Evolutionary conservation across 2,888 invertebrate genomes (phyloP).

Genomic region (Drosophila incognita): DNA sequence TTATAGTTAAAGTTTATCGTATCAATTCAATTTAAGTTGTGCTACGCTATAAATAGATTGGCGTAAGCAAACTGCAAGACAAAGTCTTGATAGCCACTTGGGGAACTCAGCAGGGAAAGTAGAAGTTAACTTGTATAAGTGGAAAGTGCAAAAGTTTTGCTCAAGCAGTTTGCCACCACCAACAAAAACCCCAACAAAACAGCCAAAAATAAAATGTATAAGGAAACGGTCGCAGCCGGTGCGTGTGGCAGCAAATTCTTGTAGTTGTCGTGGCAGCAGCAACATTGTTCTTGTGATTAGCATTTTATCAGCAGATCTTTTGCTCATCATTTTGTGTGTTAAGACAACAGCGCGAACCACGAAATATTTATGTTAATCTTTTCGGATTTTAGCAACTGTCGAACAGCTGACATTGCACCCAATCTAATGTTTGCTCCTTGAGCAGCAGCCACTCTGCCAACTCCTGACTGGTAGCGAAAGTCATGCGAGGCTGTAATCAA

Average conservation of each 20-base stretch:
- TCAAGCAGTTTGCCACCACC: slow-evolving; percentile 54
- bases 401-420: slow-evolving; percentile 65
- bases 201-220: background rate
- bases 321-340: slow-evolving; percentile 63
- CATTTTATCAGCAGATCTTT: slow-evolving; percentile 76
- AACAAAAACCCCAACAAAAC: background rate
- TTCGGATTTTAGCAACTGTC: slow-evolving; percentile 37
- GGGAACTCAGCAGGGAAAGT: slow-evolving; percentile 7
- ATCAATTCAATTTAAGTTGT: background rate
- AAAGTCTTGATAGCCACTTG: slow-evolving; percentile 27
- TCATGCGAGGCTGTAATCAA: slow-evolving; percentile 62
- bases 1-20: background rate
- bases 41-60: background rate
- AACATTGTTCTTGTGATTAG: slow-evolving; percentile 77
- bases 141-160: slow-evolving; percentile 64
- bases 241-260: slow-evolving; percentile 45
- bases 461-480: slow-evolving; percentile 49
- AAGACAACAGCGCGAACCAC: slow-evolving; percentile 53
- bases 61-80: slow-evolving; percentile 7
- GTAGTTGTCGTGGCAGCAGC: slow-evolving; percentile 40
- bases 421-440: slow-evolving; percentile 10
- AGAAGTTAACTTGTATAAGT: slow-evolving; percentile 50
- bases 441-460: background rate
- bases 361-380: slow-evolving; percentile 75
- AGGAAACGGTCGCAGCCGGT: slow-evolving; percentile 45